phyloP scores from a whole-genome alignment of 1,140 invertebrate species.

The Hyles vespertilio region DNA sequence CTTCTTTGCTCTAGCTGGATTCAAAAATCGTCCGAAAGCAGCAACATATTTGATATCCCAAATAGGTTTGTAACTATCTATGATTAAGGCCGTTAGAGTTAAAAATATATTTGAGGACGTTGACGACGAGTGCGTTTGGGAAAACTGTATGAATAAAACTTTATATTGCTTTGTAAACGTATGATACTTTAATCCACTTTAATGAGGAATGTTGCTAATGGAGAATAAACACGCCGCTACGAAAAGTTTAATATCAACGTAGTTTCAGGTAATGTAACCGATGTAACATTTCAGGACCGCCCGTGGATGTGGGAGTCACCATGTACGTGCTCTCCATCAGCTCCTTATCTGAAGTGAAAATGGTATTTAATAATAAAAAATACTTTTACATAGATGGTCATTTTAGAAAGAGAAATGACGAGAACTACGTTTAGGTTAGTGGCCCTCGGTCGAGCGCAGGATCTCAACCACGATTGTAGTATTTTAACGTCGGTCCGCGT shows the following conservation, averaged over 20 bases:
- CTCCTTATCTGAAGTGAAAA: slow-evolving; percentile 97
- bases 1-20: no score
- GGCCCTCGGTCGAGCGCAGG: slow-evolving; percentile 47
- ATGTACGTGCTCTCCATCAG: slow-evolving; percentile 98
- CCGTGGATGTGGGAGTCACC: slow-evolving; percentile 96
- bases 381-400: slow-evolving; percentile 51
- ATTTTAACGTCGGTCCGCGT: slow-evolving; percentile 23
- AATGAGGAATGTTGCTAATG: no score
- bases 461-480: neutral
- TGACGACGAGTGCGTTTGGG: neutral
- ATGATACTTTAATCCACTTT: no score
- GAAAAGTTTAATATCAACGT: neutral
- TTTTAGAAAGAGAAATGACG: slow-evolving; percentile 30
- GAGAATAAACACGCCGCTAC: neutral
- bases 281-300: slow-evolving; percentile 87
- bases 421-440: slow-evolving; percentile 34
- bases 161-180: neutral
- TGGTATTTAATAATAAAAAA: slow-evolving; percentile 82
- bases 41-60: no score
- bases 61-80: no score
- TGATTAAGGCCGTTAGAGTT: no score
- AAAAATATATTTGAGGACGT: no score
- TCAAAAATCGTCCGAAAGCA: no score
- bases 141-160: neutral
- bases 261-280: slow-evolving; percentile 31